Evolutionary conservation across 2,797 vertebrate species (phyloP), one percentile per base, ranked within the genome.

Genomic region (Leptoclinus maculatus): DNA sequence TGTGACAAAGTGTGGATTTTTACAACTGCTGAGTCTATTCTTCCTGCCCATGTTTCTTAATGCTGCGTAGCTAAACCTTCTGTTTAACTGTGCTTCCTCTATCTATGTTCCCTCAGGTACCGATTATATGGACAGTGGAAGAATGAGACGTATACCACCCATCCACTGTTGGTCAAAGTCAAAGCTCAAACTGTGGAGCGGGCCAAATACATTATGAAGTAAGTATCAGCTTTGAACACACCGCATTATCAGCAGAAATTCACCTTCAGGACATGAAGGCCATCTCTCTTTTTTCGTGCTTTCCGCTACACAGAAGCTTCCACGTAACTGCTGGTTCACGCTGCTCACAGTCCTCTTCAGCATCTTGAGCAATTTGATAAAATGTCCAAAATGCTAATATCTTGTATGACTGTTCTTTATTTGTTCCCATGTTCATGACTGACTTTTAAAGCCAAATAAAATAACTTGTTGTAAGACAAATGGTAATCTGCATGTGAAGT

Each of bases 191-290:
- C 98, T 51, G 96, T 99, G 88, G 98, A 99, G 92, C 86, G 97
- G 92, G 97, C 98, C 93, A 98, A 96, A 92, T 99, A 99, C 79
- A 99, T 99, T 21, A 99, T 99, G 98, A 99, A 99, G 98, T 99
- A 95, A 97, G 97, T 34, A 32, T 36, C 21, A 45, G 25, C 32
- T 60, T 54, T 65, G 13, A 72, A 59, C 56, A 53, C 8, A n/a
- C 11, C 21, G 21, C 29, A 60, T 6, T 60, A 23, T 53, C 56
- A 25, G 43, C 63, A 54, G 25, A 60, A 13, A 5, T 19, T 36
- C 47, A 13, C 7, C 29, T 21, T 56, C 56, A 13, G 25, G 27
- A 41, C n/a, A 66, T 34, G n/a, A 66, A 34, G n/a, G 38, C 11
- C 43, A 60, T 5, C 19, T 27, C 23, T 62, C 0, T 14, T 56